Percentiles rank a stretch among this genome's conserved stretches.
Evolutionary conservation across 2,888 invertebrate species (phyloP).

Genomic region (Apocheima hispidaria): DNA sequence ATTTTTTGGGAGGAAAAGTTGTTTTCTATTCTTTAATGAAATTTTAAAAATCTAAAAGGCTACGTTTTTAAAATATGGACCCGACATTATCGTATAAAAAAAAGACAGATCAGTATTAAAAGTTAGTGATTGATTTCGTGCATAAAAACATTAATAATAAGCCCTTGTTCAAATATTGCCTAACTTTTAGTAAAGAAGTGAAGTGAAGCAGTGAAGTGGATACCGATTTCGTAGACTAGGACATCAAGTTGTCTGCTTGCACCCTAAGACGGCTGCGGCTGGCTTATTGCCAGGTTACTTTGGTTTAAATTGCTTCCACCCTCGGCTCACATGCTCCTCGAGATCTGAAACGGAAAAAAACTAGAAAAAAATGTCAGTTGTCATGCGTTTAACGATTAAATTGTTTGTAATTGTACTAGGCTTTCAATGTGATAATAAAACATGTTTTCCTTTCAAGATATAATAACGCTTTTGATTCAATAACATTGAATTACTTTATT

Average conservation of each 20-base stretch:
- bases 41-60: no score
- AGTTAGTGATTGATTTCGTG: no score
- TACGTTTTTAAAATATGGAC: no score
- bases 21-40: no score
- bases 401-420: constrained; percentile 12
- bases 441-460: not conserved
- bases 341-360: constrained; percentile 48
- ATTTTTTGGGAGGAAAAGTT: no score
- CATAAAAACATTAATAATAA: no score
- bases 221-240: constrained; percentile 1
- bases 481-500: not conserved
- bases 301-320: constrained; percentile 71
- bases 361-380: constrained; percentile 41
- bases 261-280: constrained; percentile 59
- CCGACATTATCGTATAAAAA: no score
- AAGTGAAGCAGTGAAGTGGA: not conserved
- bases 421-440: not conserved
- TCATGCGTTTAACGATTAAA: constrained; percentile 5
- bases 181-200: no score
- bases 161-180: no score
- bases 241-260: constrained; percentile 19
- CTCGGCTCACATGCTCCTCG: constrained; percentile 56
- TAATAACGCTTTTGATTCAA: not conserved
- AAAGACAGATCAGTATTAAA: no score
- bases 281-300: constrained; percentile 76